Evolutionary conservation across 2,113 vertebrate species (phyloP).

Genomic region (Psettodes erumei): DNA sequence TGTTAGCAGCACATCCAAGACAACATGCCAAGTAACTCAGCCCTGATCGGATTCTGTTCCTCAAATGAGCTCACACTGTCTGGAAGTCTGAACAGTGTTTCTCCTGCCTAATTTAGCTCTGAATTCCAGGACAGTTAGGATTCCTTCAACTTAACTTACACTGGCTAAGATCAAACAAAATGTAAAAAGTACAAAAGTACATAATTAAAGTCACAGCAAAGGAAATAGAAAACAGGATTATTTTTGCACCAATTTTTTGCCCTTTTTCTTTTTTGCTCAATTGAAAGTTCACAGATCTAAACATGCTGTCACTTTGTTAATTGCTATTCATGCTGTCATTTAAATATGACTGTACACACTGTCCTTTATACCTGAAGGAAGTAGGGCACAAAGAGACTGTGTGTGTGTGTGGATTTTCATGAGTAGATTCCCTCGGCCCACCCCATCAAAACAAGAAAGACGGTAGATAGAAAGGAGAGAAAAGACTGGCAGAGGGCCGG

Average conservation of each 20-base stretch:
- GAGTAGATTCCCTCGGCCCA: slow-evolving; percentile 29
- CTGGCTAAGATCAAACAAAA: slow-evolving; percentile 52
- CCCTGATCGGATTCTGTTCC: slow-evolving; percentile 37
- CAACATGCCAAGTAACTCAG: slow-evolving; percentile 26
- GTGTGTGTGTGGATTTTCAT: slow-evolving; percentile 32
- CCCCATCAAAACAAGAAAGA: slow-evolving; percentile 41
- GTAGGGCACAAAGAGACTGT: slow-evolving; percentile 23
- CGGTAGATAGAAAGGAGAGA: slow-evolving; percentile 57
- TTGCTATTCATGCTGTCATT: slow-evolving; percentile 24
- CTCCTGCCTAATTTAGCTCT: slow-evolving; percentile 53
- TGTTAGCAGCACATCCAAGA: slow-evolving; percentile 13
- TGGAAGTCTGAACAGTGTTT: slow-evolving; percentile 60
- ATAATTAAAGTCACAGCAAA: slow-evolving; percentile 41
- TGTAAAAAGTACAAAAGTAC: slow-evolving; percentile 27
- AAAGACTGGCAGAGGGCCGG: slow-evolving; percentile 58
- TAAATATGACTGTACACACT: slow-evolving; percentile 14
- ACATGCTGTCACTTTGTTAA: slow-evolving; percentile 59
- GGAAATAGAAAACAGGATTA: slow-evolving; percentile 58
- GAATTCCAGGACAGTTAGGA: slow-evolving; percentile 49
- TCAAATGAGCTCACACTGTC: slow-evolving; percentile 66
- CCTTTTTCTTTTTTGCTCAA: slow-evolving; percentile 11
- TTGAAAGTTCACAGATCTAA: slow-evolving; percentile 65
- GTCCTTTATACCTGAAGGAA: slow-evolving; percentile 27
- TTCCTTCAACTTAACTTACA: slow-evolving; percentile 28
- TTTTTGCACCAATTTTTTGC: slow-evolving; percentile 11